Evolutionary conservation across 2,113 vertebrate species (phyloP).

Genomic region (Lycaon pictus): DNA sequence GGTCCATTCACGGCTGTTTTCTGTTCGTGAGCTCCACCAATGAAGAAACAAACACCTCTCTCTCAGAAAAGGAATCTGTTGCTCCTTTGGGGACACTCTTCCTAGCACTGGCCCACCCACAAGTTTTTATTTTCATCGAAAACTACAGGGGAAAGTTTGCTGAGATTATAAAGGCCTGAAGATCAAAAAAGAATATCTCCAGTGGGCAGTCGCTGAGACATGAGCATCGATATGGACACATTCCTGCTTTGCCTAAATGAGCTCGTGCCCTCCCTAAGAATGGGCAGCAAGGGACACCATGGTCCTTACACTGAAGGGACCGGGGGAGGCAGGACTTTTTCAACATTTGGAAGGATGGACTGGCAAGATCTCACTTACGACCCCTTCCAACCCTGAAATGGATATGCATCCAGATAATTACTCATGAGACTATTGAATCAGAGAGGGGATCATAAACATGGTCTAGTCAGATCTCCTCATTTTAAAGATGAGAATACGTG

Average conservation of each 20-base stretch:
- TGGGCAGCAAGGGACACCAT: fast-evolving
- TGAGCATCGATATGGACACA: background rate
- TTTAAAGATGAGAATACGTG: constrained; percentile 1
- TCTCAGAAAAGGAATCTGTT: background rate
- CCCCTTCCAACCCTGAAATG: background rate
- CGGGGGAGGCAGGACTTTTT: background rate
- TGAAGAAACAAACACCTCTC: background rate
- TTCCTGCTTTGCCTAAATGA: background rate
- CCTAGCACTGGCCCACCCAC: background rate
- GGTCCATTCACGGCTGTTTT: background rate
- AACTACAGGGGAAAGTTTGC: background rate
- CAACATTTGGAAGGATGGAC: background rate
- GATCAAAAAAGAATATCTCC: background rate
- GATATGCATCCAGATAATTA: background rate
- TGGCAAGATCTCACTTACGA: background rate
- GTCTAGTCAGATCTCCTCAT: background rate
- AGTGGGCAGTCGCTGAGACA: background rate
- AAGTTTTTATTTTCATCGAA: background rate
- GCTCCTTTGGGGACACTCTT: background rate
- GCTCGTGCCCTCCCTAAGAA: background rate
- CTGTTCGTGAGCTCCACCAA: background rate
- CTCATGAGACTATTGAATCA: background rate
- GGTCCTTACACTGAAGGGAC: background rate
- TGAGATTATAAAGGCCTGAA: background rate
- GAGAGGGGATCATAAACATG: background rate